Conservation (phyloP, 2,797 vertebrate genomes). For the Anabacerthia variegaticeps region DNA sequence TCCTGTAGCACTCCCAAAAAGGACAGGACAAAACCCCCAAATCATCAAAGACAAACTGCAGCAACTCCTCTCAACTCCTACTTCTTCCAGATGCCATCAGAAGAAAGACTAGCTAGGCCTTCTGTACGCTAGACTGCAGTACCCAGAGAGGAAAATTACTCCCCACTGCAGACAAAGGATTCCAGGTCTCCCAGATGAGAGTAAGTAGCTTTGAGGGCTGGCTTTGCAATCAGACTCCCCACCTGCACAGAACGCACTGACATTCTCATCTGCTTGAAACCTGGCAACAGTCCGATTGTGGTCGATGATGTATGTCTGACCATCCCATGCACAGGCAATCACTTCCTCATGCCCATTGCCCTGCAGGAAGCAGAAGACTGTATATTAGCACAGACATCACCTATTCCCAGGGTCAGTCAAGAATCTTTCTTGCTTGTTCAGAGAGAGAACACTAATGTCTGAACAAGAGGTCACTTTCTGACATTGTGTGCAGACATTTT, state of each 20-base stretch:
- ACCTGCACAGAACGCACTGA: constrained; percentile 98
- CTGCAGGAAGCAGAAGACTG: constrained; percentile 65
- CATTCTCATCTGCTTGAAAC: constrained; percentile 97
- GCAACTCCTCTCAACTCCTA: not conserved
- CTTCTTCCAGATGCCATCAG: not conserved
- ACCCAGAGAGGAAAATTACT: not conserved
- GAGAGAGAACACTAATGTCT: not conserved
- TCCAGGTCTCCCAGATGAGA: not conserved
- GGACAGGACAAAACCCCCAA: not conserved
- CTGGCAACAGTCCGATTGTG: constrained; percentile 92
- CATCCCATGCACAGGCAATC: constrained; percentile 97
- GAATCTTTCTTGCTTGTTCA: not conserved
- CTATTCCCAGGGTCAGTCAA: not conserved
- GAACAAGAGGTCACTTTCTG: not conserved
- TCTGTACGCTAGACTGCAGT: not conserved
- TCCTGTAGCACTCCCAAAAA: not conserved
- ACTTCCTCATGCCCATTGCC: constrained; percentile 95
- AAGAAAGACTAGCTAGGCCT: not conserved
- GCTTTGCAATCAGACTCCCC: not conserved
- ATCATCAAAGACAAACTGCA: not conserved
- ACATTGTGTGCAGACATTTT: not conserved
- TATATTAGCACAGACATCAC: not conserved
- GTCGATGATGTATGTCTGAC: constrained; percentile 97
- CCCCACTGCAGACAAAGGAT: not conserved
- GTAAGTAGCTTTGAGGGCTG: not conserved